phyloP scores from a whole-genome alignment of 2,113 vertebrate genomes.

The Oryzias woworae region DNA sequence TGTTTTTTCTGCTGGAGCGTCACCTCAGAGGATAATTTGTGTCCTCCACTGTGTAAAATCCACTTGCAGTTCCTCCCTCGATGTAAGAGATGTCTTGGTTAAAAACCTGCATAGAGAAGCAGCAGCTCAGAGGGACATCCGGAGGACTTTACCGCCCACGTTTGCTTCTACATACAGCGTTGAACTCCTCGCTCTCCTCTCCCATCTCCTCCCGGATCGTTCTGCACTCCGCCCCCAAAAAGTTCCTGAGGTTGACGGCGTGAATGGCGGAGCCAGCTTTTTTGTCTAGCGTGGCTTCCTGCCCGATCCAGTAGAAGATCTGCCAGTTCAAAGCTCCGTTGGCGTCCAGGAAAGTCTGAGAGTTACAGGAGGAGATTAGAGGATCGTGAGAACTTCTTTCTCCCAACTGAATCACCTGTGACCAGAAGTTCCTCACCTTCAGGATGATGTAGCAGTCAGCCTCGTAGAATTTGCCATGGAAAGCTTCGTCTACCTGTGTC shows the following conservation, averaged over 20 bases:
- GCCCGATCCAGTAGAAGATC: constrained; percentile 98
- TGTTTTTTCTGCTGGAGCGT: no score
- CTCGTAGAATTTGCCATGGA: constrained; percentile 94
- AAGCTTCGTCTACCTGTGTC: constrained; percentile 85
- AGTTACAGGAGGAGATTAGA: neutral
- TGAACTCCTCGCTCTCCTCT: constrained; percentile 95
- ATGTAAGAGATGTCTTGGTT: constrained; percentile 94
- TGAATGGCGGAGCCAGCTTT: constrained; percentile 96
- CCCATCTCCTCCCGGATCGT: constrained; percentile 96
- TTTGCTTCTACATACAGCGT: constrained; percentile 77
- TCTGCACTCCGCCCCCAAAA: constrained; percentile 90
- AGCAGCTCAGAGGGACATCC: neutral
- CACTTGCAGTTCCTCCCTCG: constrained; percentile 92
- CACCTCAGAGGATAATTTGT: constrained; percentile 86
- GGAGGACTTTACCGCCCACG: neutral
- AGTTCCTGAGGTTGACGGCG: constrained; percentile 93
- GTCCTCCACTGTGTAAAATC: constrained; percentile 96
- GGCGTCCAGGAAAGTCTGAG: constrained; percentile 90
- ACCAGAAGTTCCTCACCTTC: constrained; percentile 77
- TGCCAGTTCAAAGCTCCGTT: constrained; percentile 90
- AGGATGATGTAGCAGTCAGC: constrained; percentile 97
- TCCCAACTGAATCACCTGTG: neutral
- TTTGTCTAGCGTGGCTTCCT: constrained; percentile 93
- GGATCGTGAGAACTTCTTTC: neutral
- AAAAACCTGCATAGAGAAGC: constrained; percentile 83